Base-by-base conservation (phyloP, 2,797 vertebrate genomes). In the Lates japonicus region DNA sequence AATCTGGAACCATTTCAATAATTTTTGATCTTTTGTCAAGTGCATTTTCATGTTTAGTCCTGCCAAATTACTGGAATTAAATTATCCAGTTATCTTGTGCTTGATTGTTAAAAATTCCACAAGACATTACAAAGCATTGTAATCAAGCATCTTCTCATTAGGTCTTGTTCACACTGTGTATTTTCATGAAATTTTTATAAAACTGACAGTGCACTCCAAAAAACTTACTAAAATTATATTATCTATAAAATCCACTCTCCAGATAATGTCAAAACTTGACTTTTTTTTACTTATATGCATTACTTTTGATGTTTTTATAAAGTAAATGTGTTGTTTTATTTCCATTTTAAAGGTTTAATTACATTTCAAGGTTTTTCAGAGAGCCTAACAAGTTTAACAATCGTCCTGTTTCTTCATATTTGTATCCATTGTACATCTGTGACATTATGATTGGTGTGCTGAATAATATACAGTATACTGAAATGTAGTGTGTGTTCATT, bases 1-100 rank as follows among this genome's bases (percentile, higher is more conserved):
- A 13, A 42, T 71, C 74, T 77, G 62, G 61, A 87, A 83, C 64
- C 16, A 2, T 75, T 76, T 71, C 65, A 66, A 52, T 66, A 31
- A 6, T n/a, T 83, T 85, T 71, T 63, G 1, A 64, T 79, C 41
- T 60, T 79, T 73, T 79, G n/a, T 75, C 13, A 22, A 14, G 19
- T 78, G 39, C 19, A 61, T 80, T 76, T 63, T 74, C 70, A 62
- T 59, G 29, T 73, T 74, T 33, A 25, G 35, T 70, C 41, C 57
- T 66, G 52, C 35, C 44, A 74, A 67, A 62, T 70, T 57, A 54
- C 59, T 59, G 25, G 25, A 67, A 64, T 85, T 54, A 71, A 70
- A 75, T 80, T 29, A 57, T 44, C 25, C 58, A 74, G 52, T 79
- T 70, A 77, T 60, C 4, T 6, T 0, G 0, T 22, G 54, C 9